Base-by-base conservation (phyloP, 2,888 invertebrate species). In the Pollenia labialis region DNA sequence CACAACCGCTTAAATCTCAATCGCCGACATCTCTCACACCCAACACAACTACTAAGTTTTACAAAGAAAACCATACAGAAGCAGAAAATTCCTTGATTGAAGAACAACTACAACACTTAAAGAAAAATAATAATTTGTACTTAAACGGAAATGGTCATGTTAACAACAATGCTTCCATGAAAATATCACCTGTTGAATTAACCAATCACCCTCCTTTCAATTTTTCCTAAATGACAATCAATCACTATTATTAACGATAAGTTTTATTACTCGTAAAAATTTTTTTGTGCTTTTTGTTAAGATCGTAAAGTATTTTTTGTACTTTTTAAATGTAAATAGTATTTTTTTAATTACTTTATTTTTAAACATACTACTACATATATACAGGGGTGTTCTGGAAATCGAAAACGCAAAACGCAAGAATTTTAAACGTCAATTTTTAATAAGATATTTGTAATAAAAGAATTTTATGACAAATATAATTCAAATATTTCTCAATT, bases 11-110 rank as follows among this genome's bases (percentile, higher is more conserved):
- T 81, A 86, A 69, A 87, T 81, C 75, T 88, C 90, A 87, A 56
- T 83, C 82, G 40, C 72, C 85, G 23, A 68, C 66, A 2, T 77
- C 76, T 40, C 14, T 75, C 14, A 54, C 85, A n/a, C 72, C 88
- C 56, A 16, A 42, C 7, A 58, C 77, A 4, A 12, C 54, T 12
- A 60, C 9, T 10, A 32, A 32, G 32, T 58, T 40, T 8, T 58
- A 16, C 8, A 79, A 77, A 76, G 68, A 81, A 9, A 85, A 60
- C 12, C 85, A 86, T 9, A 77, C 72, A 0, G 77, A 66, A 18
- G 89, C 89, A 1, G 92, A 91, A 85, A 89, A 92, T 83, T 87
- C 89, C 4, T 89, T 90, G 42, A 89, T 92, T 11, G 88, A 90
- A 44, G 81, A 90, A 42, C 92, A 92, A 71, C 60, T 91, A 68